phyloP scores from a whole-genome alignment of 2,888 invertebrate genomes.

The Tipula vernalis region DNA sequence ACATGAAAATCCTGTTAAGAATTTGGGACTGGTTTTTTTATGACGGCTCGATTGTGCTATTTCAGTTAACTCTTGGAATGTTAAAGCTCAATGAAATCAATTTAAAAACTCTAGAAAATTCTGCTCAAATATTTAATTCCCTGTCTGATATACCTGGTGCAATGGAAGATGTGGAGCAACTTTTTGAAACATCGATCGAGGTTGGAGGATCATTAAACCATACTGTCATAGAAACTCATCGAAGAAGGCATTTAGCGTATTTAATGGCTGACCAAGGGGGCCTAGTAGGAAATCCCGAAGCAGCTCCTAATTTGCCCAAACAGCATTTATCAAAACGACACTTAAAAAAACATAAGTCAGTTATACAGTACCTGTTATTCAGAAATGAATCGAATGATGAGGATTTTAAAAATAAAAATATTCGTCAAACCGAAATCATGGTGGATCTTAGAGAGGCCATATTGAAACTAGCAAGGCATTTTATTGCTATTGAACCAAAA shows the following conservation, averaged over 20 bases:
- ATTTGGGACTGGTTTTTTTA: constrained; percentile 97
- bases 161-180: constrained; percentile 79
- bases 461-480: constrained; percentile 85
- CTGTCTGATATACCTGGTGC: constrained; percentile 91
- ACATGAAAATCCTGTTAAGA: constrained; percentile 74
- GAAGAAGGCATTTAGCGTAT: constrained; percentile 85
- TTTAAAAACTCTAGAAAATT: constrained; percentile 78
- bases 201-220: constrained; percentile 75
- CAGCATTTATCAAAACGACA: constrained; percentile 72
- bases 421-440: constrained; percentile 93
- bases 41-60: constrained; percentile 88
- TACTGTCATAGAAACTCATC: constrained; percentile 61
- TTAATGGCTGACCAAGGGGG: constrained; percentile 95
- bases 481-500: constrained; percentile 85
- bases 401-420: constrained; percentile 87
- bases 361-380: constrained; percentile 77
- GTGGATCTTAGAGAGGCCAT: constrained; percentile 97
- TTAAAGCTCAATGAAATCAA: constrained; percentile 76
- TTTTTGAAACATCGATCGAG: constrained; percentile 62
- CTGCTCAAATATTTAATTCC: constrained; percentile 95
- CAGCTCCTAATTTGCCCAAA: constrained; percentile 82
- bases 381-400: constrained; percentile 68
- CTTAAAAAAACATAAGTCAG: constrained; percentile 80
- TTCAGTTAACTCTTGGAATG: constrained; percentile 91
- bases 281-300: constrained; percentile 80